Base-by-base conservation (phyloP, 2,113 vertebrate species). In the Leucoraja erinaceus region DNA sequence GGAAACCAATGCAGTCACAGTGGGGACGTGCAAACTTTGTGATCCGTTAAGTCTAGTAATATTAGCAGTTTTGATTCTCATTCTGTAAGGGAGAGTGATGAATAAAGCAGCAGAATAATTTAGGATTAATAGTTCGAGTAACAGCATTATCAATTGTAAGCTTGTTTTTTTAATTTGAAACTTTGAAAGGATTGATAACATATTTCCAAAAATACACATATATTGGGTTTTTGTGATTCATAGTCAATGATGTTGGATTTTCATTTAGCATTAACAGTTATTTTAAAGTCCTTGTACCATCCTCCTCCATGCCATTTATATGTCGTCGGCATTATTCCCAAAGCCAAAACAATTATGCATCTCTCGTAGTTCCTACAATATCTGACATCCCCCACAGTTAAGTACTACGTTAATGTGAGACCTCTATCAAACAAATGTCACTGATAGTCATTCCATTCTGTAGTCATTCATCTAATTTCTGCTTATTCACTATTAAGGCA, bases 401-500 rank as follows among this genome's bases (percentile, higher is more conserved):
- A 72, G 70, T 68, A 91, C 38, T 54, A 91, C 66, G 25, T 91
- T 91, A 54, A 54, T 38, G 68, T 47, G 90, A 72, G 66, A 72
- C 68, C 66, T 38, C 90, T 28, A 91, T 91, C 90, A 91, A 91
- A 91, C 90, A 91, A 91, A 91, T 72, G 68, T 54, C 66, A 91
- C 38, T 91, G 90, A 91, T 91, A 91, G 90, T 84, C 84, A 56
- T 76, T 56, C 83, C 68, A 47, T 92, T 93, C 76, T 90, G 68
- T 90, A 86, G 61, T 93, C 88, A 77, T 90, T 72, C 83, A 93
- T 90, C 86, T 93, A 93, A 93, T 93, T 93, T 93, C 68, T 93
- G 93, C 83, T 84, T 90, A 93, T 94, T 93, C 81, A 93, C 93
- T 94, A 93, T 93, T 93, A 94, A 91, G 90, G 90, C 94, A 94